phyloP scores from a whole-genome alignment of 2,888 invertebrate species.

The Iselma pallidipennis region DNA sequence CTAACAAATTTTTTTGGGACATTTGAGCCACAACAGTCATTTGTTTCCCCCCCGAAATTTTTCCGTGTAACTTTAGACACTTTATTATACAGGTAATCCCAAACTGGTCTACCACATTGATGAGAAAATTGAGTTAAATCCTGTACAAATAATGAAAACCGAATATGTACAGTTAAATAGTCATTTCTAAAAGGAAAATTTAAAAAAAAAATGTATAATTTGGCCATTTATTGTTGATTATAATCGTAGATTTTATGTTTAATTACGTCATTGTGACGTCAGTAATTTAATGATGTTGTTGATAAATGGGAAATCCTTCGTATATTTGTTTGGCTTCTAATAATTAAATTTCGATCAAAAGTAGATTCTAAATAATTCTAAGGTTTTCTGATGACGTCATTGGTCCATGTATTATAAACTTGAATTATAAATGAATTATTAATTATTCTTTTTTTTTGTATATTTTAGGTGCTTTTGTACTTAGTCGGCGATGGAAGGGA shows the following conservation, averaged over 20 bases:
- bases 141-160: too few relatives aligned
- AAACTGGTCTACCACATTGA: too few relatives aligned
- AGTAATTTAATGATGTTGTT: too few relatives aligned
- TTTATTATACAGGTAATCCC: not conserved
- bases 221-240: too few relatives aligned
- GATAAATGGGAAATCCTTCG: too few relatives aligned
- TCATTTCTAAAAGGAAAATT: too few relatives aligned
- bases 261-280: not conserved
- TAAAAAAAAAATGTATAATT: too few relatives aligned
- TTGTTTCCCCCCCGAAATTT: too few relatives aligned
- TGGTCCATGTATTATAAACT: not conserved
- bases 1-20: too few relatives aligned
- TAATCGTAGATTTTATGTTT: too few relatives aligned
- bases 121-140: too few relatives aligned
- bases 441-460: constrained; percentile 14
- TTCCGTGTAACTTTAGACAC: not conserved
- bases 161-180: too few relatives aligned
- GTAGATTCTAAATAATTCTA: constrained; percentile 7
- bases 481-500: constrained; percentile 78
- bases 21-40: not conserved
- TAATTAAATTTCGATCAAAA: constrained; percentile 9
- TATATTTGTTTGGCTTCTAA: not conserved
- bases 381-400: constrained; percentile 6
- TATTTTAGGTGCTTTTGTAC: constrained; percentile 51
- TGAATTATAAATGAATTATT: not conserved